These are phyloP conservation scores for Oscheius sp. DNA, from an alignment of 2,888 invertebrate species.

Conservation along the genomic window DNA sequence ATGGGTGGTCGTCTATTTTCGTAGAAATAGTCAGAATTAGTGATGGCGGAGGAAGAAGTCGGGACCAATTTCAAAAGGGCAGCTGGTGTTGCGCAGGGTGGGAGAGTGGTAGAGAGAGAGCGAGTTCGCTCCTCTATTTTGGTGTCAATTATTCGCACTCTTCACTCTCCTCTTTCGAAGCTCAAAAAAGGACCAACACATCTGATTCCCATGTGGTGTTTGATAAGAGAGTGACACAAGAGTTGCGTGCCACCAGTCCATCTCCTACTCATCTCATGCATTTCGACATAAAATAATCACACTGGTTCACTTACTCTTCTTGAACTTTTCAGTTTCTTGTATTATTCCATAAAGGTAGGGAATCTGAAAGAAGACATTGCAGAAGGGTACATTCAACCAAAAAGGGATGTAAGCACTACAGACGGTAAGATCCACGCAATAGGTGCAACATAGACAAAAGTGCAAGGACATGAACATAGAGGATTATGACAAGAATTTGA, in stretches of 20 bases:
- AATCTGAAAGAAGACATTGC: too few relatives aligned
- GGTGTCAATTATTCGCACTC: conserved; percentile 5
- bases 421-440: too few relatives aligned
- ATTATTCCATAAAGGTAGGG: too few relatives aligned
- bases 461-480: too few relatives aligned
- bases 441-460: too few relatives aligned
- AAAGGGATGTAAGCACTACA: too few relatives aligned
- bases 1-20: conserved; percentile 19
- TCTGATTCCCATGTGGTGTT: not conserved
- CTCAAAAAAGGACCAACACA: too few relatives aligned
- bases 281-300: conserved; percentile 1
- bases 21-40: not conserved
- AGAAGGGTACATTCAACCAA: too few relatives aligned
- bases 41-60: not conserved
- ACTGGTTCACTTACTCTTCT: too few relatives aligned
- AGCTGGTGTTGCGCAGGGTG: not conserved
- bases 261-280: too few relatives aligned
- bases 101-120: not conserved
- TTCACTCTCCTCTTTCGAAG: not conserved
- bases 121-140: conserved; percentile 6
- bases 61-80: not conserved
- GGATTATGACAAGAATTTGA: too few relatives aligned
- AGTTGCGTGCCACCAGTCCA: conserved; percentile 4
- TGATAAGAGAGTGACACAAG: conserved; percentile 16
- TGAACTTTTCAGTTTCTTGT: too few relatives aligned